phyloP scores from a whole-genome alignment of 2,113 vertebrate genomes.

The Andinoacara biseriatus region DNA sequence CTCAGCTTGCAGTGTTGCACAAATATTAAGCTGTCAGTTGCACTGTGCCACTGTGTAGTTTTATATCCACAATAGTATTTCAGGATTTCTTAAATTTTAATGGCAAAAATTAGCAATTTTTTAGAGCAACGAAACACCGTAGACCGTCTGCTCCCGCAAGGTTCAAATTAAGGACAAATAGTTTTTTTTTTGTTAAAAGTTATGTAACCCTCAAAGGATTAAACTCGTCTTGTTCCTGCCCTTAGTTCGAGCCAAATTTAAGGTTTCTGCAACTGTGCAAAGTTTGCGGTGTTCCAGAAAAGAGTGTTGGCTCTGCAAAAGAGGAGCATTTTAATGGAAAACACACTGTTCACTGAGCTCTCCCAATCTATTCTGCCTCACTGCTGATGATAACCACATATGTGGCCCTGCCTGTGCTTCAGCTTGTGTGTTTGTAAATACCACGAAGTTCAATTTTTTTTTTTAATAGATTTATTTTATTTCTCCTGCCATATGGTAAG shows the following conservation, averaged over 20 bases:
- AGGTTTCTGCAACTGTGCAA: conserved; percentile 6
- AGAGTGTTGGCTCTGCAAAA: neutral
- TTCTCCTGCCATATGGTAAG: neutral
- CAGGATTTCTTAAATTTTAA: neutral
- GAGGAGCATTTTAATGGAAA: conserved; percentile 8
- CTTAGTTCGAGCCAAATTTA: neutral
- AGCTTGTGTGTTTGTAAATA: conserved; percentile 37
- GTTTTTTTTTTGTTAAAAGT: neutral
- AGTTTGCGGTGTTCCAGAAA: neutral
- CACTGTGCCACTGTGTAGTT: neutral
- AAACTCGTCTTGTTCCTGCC: neutral
- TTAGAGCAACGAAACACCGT: neutral
- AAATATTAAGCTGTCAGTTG: neutral
- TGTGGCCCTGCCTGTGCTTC: conserved; percentile 46
- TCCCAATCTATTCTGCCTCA: conserved; percentile 46
- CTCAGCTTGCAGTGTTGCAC: neutral
- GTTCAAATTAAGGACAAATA: neutral
- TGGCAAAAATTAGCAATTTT: neutral
- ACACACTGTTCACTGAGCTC: conserved; percentile 5
- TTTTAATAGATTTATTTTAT: neutral
- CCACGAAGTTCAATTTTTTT: fast-evolving
- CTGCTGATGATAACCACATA: conserved; percentile 35
- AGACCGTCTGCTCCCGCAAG: neutral
- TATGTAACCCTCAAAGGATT: neutral
- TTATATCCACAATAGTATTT: fast-evolving